Evolutionary conservation across 2,113 vertebrate species (phyloP), one percentile per base, ranked within the genome.

Genomic region (Oriolus oriolus): DNA sequence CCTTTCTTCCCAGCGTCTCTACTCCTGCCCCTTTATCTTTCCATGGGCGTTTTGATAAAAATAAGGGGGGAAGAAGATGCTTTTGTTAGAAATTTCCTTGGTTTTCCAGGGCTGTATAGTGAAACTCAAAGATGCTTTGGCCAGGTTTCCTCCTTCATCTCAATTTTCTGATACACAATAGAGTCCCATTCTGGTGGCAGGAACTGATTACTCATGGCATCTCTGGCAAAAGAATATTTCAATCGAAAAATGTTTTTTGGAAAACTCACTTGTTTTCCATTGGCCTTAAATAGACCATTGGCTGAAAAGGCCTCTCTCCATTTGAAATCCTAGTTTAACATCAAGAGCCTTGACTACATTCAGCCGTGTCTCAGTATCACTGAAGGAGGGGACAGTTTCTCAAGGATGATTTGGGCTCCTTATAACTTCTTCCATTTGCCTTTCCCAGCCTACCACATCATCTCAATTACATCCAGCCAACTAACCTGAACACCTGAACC

Each of bases 201-300:
- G 30, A 95, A 80, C 45, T 5, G 13, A 83, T 65, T 90, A 44
- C 63, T 91, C 47, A 44, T 37, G 60, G 74, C 79, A 87, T 56
- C 69, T 76, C 53, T 90, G 82, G 59, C n/a, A 92, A 88, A 90
- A 24, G 20, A 85, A 26, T 18, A 27, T n/a, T 91, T 89, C 74
- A 83, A 82, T 11, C 82, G 53, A 89, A 89, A 91, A 94, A 61
- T 10, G 12, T 0, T 22, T 79, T 93, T 85, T 91, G 37, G 74
- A 91, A 87, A 97, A 76, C 49, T 87, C 12, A 13, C 16, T 92
- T 49, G 41, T 87, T 95, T 95, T 96, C 80, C 69, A 79, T 27
- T 88, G 53, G 65, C 84, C 53, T 82, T 82, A 82, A 75, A 91
- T 78, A 82, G 17, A 56, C 31, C 65, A 41, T 68, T 82, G 75